Base-by-base conservation (phyloP, 2,888 invertebrate species). In the Calliphora vomitoria region DNA sequence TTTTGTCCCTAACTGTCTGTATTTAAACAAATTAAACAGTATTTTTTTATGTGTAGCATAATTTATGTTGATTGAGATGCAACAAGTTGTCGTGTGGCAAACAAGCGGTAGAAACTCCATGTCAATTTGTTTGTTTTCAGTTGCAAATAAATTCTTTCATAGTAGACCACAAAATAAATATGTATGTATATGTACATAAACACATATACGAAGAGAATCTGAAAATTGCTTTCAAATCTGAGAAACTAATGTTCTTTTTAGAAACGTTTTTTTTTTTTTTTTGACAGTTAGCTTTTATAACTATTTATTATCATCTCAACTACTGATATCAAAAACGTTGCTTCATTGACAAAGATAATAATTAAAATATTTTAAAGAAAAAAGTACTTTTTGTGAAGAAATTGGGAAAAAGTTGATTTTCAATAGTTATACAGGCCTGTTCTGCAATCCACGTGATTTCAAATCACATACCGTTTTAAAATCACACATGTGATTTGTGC, bases 81-180 rank as follows among this genome's bases (percentile, higher is more conserved):
- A 91, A 91, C 91, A 91, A 91, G 91, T 91, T 91, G 91, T 90
- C 89, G 89, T 89, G 85, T 91, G 90, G 90, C 90, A 90, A 90
- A 53, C 35, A 53, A 15, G 25, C 31, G 10, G 38, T 18, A 8
- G 44, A 66, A 41, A 18, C 44, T 18, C 8, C 18, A 13, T 44
- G 8, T 13, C 62, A 62, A 25, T 58, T 58, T 58, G 20, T 58
- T 58, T 25, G 50, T 50, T 50, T 50, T 50, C 50, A 50, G 25
- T 25, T 58, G 13, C 25, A 58, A 58, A 58, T 25, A 58, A 58
- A 58, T 20, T 66, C 6, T 66, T 25, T 44, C 8, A n/a, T 20
- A 20, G 15, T 44, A 20, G 13, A 44, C 66, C 66, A 20, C 66
- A 66, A 66, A 44, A 25, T 11, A 44, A 55, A 20, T 20, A 53